Evolutionary conservation across 2,113 vertebrate species (phyloP), one percentile per base, ranked within the genome.

Genomic region (Struthio camelus): DNA sequence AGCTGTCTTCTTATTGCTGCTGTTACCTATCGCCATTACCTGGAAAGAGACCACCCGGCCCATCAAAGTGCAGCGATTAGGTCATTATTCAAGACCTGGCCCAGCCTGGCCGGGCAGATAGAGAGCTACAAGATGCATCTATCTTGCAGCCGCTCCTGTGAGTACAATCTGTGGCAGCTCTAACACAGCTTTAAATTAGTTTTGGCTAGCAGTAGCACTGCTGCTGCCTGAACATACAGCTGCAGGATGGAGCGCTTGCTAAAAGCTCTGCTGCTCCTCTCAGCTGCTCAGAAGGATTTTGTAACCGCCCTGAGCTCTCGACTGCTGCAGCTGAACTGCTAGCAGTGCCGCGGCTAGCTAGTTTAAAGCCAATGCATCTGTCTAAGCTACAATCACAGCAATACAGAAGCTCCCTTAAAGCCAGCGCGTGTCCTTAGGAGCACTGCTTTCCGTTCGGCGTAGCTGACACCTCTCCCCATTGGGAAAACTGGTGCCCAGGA

Each of bases 341-440:
- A 5, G 1, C 56, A 28, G 84, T 23, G 22, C 34, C 76, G 69
- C 30, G 40, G 71, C 10, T 58, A 24, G 78, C 51, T 27, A 6
- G 54, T 3, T 0, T 25, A 25, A 38, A 50, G 61, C 40, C 17
- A 10, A 17, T 0, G 6, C 13, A 1, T 0, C 32, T 23, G 10
- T 2, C 79, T 67, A 2, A 34, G 2, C 14, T 5, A 3, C 54
- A 30, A n/a, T 1, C 62, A 34, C 2, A 8, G 69, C 50, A 23
- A 7, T n/a, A 4, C 25, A 34, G 5, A 16, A 53, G 30, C 62
- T 9, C 20, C 38, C 13, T 1, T 0, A 65, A 67, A 65, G 44
- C 44, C 4, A 40, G 78, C 1, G 1, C 1, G 12, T 6, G 6
- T 1, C 62, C 50, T 34, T 8, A n/a, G 71, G 38, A 69, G 5